These are phyloP conservation scores for Daptonema setosum DNA, from an alignment of 2,888 invertebrate species.

Conservation along the genomic window DNA sequence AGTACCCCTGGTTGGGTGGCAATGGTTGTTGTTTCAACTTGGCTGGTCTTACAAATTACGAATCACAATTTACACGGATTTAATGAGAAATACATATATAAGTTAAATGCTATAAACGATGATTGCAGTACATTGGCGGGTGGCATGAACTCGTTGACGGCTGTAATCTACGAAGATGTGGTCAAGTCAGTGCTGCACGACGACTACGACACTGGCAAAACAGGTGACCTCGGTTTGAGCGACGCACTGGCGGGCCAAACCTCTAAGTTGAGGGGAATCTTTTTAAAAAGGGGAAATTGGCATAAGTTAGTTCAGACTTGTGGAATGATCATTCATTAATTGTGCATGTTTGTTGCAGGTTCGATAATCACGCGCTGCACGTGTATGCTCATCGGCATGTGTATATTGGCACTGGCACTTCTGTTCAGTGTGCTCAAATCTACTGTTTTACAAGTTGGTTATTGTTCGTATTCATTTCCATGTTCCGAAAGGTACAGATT, in stretches of 20 bases:
- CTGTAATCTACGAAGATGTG: conserved; percentile 18
- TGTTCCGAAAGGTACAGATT: neutral
- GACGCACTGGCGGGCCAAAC: too few species aligned
- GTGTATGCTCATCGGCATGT: neutral
- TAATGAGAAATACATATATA: too few species aligned
- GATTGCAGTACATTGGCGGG: conserved; percentile 15
- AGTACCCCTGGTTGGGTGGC: too few species aligned
- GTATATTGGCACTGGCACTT: conserved; percentile 2
- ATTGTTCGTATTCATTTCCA: neutral
- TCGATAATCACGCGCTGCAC: neutral
- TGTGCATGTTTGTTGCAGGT: neutral
- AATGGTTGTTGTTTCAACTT: neutral
- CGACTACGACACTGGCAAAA: neutral
- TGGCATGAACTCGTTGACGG: conserved; percentile 16
- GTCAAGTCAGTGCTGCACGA: conserved; percentile 5
- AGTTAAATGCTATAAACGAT: too few species aligned
- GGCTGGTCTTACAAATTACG: too few species aligned
- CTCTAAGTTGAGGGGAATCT: too few species aligned
- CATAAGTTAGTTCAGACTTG: too few species aligned
- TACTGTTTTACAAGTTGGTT: conserved; percentile 3
- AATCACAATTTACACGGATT: too few species aligned
- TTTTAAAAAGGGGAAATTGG: too few species aligned
- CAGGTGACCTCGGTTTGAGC: neutral
- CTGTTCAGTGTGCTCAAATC: conserved; percentile 3
- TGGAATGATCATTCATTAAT: neutral